phyloP scores from a whole-genome alignment of 1,140 invertebrate genomes.

The Teleogryllus occipitalis region DNA sequence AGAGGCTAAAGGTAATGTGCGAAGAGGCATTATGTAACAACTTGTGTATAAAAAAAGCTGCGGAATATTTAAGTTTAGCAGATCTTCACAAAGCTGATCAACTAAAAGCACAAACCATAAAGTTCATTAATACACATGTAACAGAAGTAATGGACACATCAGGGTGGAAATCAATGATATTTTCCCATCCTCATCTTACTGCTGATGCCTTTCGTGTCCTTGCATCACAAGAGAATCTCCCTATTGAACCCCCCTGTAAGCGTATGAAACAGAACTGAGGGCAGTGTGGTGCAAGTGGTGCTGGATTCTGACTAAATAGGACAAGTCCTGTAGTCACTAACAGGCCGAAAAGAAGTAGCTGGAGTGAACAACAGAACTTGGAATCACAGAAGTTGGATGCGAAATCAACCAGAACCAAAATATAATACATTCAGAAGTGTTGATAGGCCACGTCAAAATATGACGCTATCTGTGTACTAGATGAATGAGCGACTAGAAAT shows the following conservation, averaged over 20 bases:
- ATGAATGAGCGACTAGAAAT: too few species aligned
- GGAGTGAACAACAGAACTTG: too few species aligned
- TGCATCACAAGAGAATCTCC: constrained; percentile 95
- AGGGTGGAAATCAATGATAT: constrained; percentile 96
- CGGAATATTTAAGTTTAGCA: constrained; percentile 93
- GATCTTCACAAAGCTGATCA: constrained; percentile 98
- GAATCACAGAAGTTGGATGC: too few species aligned
- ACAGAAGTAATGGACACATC: constrained; percentile 97
- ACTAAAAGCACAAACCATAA: constrained; percentile 96
- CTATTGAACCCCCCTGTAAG: constrained; percentile 91
- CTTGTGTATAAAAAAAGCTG: constrained; percentile 91
- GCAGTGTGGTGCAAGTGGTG: constrained; percentile 24
- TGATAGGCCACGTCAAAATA: too few species aligned
- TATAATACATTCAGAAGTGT: too few species aligned
- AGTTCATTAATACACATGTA: constrained; percentile 98
- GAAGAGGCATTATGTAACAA: constrained; percentile 95
- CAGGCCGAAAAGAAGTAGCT: not conserved
- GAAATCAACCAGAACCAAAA: too few species aligned
- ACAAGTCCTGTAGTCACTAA: not conserved
- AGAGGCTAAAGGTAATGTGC: constrained; percentile 98
- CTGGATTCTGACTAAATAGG: not conserved
- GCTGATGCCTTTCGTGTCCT: constrained; percentile 96
- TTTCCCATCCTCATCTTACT: constrained; percentile 92
- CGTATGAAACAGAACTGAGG: constrained; percentile 81
- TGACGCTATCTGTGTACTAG: too few species aligned